Evolutionary conservation across 2,113 vertebrate genomes (phyloP), one percentile per base, ranked within the genome.

Genomic region (Pelmatolapia mariae): DNA sequence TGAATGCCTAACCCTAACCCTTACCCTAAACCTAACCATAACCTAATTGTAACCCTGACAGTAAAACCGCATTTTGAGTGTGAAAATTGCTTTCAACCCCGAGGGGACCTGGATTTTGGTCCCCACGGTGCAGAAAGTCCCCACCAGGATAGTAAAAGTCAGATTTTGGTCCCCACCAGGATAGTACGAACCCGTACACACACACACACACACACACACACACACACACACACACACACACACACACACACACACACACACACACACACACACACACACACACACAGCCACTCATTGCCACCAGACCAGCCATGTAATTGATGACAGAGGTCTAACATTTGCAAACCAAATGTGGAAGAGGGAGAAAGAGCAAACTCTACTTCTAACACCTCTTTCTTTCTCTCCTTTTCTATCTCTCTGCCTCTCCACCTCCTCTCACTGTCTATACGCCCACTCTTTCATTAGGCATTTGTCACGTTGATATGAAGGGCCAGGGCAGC

Each of bases 401-500:
- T 81, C 61, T 57, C 53, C 61, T 36, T 78, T 40, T 71, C 76
- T 63, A n/a, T 79, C 76, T 84, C 12, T 87, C 84, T 89, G 15
- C 86, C 68, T 85, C 81, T 87, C 83, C 86, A 76, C 84, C 90
- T 89, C 89, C 88, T 91, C 91, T 91, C 66, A 88, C 93, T 91
- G 88, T 96, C 95, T 95, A 87, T 92, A 94, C 94, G 89, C 96
- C 90, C 96, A 94, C 86, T 88, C 91, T 94, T 93, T 95, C 96
- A 96, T 96, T 96, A 94, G 94, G 93, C 96, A 96, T 98, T 98
- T 98, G 98, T 97, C 97, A 98, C 97, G 97, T 97, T 98, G 98
- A 99, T 98, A 97, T 97, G 95, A 97, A 96, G 92, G 86, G 93
- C 57, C 86, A 7, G 95, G 96, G 96, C 91, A 86, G 92, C 93